These are phyloP conservation scores for Porites lobata DNA, from an alignment of 92 coral and sea anemone species.

Conservation along the genomic window DNA sequence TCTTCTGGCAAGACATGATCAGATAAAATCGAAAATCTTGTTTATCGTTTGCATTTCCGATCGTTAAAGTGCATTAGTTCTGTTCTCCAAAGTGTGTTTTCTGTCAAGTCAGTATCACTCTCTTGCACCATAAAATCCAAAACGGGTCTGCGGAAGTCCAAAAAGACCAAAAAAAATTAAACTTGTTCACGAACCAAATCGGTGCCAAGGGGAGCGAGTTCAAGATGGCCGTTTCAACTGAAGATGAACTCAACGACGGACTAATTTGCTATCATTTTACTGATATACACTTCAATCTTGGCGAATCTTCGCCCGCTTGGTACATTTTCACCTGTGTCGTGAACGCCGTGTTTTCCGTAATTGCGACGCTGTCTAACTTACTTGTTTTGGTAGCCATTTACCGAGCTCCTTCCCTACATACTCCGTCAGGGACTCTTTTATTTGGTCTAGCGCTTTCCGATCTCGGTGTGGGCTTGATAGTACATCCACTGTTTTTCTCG, in stretches of 20 bases:
- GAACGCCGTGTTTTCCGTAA: constrained; percentile 26
- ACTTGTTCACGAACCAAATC: not conserved
- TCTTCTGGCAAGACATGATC: not conserved
- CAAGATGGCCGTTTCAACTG: not conserved
- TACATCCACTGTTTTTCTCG: constrained; percentile 41
- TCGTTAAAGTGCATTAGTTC: not conserved
- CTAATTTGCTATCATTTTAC: constrained; percentile 37
- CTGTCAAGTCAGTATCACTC: not conserved
- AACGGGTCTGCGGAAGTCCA: not conserved
- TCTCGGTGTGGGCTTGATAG: constrained; percentile 40
- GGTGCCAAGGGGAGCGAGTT: not conserved
- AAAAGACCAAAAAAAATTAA: not conserved
- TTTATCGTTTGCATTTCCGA: not conserved
- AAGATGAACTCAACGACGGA: not conserved
- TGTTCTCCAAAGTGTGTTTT: not conserved
- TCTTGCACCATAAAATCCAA: not conserved
- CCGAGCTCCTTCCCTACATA: constrained; percentile 37
- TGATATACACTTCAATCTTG: constrained; percentile 24
- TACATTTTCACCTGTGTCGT: constrained; percentile 38
- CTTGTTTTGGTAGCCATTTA: constrained; percentile 31
- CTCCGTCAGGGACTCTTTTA: constrained; percentile 33
- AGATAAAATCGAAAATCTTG: not conserved
- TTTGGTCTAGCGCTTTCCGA: constrained; percentile 38
- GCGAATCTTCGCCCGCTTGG: constrained; percentile 24
- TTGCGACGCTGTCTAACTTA: constrained; percentile 19